These are phyloP conservation scores for Rhinoptilus africanus DNA, from an alignment of 2,113 vertebrate species.

Conservation along the genomic window DNA sequence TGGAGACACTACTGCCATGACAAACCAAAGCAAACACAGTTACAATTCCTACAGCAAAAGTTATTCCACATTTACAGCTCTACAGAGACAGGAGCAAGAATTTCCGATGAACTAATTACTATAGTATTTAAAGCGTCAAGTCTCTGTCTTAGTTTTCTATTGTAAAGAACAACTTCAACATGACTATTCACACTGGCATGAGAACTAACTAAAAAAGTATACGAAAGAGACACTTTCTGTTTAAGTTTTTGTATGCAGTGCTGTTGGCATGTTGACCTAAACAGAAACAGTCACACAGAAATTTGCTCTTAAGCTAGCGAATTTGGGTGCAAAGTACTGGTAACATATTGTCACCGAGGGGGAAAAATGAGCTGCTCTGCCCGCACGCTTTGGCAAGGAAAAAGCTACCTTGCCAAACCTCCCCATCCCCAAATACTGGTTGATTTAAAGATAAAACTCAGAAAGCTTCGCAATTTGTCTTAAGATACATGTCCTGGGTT, in stretches of 20 bases:
- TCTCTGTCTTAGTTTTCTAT: background rate
- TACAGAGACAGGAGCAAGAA: background rate
- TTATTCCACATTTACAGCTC: background rate
- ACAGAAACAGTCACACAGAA: background rate
- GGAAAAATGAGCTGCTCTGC: background rate
- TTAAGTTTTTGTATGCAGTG: background rate
- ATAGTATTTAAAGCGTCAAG: background rate
- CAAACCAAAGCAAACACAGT: background rate
- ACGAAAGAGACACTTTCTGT: fast-evolving
- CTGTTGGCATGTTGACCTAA: background rate
- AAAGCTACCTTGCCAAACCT: background rate
- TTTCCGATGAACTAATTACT: background rate
- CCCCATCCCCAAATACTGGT: background rate
- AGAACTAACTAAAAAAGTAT: background rate
- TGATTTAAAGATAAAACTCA: background rate
- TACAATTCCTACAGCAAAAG: background rate
- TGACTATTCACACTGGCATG: background rate
- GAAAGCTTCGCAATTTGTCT: background rate
- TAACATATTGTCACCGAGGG: background rate
- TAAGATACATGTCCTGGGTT: background rate
- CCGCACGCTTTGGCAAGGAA: background rate
- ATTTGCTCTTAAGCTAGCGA: background rate
- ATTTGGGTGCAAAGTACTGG: background rate
- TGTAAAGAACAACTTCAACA: background rate
- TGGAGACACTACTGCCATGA: background rate